Evolutionary conservation across 2,113 vertebrate species (phyloP), one percentile per base, ranked within the genome.

Genomic region (Eptesicus fuscus): DNA sequence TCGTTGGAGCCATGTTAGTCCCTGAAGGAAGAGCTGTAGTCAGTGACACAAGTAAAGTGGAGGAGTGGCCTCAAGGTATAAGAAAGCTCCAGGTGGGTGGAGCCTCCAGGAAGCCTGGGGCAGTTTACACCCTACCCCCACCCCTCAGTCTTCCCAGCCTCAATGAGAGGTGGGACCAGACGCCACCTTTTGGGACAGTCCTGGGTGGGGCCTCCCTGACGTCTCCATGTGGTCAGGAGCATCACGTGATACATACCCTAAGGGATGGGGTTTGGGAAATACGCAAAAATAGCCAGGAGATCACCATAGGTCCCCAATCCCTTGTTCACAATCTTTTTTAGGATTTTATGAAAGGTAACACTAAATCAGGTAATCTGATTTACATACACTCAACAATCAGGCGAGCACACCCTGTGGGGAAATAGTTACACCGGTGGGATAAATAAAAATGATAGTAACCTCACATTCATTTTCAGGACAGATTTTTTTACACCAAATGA

Each of bases 1-100:
- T 61, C 23, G 1, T 28, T 61, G 10, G 25, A 61, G 23, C 59
- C 59, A 61, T 28, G 59, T 61, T 25, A 61, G 23, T 28, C 59
- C 25, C 59, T 61, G 59, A 61, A 59, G 59, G 23, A 61, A 61
- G 59, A 61, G 25, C 59, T 61, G 10, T 61, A 61, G 59, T 61
- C 59, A 28, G 23, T 61, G 59, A 61, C 10, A 98, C 82, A 59
- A 90, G 67, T 51, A 40, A 96, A n/a, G 73, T 17, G 28, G 28
- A 95, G 69, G 30, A 86, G 61, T 35, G 49, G 65, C 85, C 56
- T 79, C 49, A 14, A 40, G 22, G 32, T 73, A 3, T 74, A 49
- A 23, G 6, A 86, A 69, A 70, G 47, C 47, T 23, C 79, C 28
- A 22, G 42, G 22, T 69, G 22, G 96, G 93, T 32, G 94, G 97